phyloP scores from a whole-genome alignment of 2,888 invertebrate genomes.

The Ormyrus pomaceus region DNA sequence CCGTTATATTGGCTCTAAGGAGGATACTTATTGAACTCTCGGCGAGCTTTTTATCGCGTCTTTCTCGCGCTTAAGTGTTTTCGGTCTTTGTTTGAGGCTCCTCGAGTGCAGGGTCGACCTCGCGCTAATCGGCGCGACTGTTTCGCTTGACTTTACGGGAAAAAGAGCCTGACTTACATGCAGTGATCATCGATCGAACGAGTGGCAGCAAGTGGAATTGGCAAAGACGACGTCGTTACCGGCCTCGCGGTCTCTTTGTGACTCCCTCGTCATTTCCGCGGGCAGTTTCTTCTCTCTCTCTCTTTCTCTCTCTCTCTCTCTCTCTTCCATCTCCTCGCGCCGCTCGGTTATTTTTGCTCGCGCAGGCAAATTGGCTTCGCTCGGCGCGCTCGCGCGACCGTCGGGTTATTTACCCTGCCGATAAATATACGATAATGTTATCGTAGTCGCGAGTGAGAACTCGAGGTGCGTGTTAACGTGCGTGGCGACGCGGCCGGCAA shows the following conservation, averaged over 20 bases:
- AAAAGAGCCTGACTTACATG: conserved; percentile 22
- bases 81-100: conserved; percentile 65
- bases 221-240: conserved; percentile 36
- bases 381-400: conserved; percentile 44
- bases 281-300: conserved; percentile 40
- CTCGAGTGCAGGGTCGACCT: conserved; percentile 51
- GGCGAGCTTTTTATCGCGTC: conserved; percentile 69
- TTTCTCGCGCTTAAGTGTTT: conserved; percentile 66
- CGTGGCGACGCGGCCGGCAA: conserved; percentile 54
- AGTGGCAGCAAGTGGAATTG: conserved; percentile 21
- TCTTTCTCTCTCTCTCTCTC: conserved; percentile 31
- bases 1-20: conserved; percentile 71
- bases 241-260: conserved; percentile 25
- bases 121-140: conserved; percentile 44
- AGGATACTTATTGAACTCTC: conserved; percentile 74
- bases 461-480: conserved; percentile 23
- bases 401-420: conserved; percentile 65
- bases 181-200: conserved; percentile 19
- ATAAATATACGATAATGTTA: conserved; percentile 70
- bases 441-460: conserved; percentile 54
- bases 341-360: conserved; percentile 62
- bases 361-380: conserved; percentile 61
- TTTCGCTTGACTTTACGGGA: neutral
- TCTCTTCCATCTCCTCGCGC: neutral
- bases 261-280: conserved; percentile 45